Conservation (phyloP, 1,140 invertebrate genomes). For the Anadara kagoshimensis region DNA sequence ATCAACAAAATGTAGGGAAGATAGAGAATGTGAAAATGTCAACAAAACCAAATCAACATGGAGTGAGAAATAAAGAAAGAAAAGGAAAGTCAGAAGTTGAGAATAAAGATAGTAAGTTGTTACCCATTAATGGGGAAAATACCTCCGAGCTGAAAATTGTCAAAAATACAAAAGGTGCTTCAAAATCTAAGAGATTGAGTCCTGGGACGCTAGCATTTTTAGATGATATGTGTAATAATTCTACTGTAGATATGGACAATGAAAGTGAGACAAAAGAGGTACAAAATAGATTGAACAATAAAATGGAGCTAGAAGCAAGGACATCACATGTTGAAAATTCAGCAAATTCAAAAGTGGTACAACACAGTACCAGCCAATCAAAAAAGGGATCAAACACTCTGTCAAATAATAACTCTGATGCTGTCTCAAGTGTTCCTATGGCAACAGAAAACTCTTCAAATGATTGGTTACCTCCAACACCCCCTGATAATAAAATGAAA, state of each 20-base stretch:
- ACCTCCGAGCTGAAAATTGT: background rate
- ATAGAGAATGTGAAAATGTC: background rate
- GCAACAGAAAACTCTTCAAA: background rate
- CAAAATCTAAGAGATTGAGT: constrained; percentile 21
- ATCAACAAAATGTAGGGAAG: background rate
- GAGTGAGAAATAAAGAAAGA: background rate
- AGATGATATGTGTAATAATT: constrained; percentile 24
- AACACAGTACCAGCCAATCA: background rate
- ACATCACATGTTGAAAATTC: too few relatives aligned
- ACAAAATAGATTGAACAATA: background rate
- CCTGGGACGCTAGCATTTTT: constrained; percentile 38
- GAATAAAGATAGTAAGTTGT: background rate
- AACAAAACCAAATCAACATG: background rate
- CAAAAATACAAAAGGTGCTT: background rate
- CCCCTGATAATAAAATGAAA: background rate
- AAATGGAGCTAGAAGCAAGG: background rate
- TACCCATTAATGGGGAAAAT: too few relatives aligned
- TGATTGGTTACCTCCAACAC: constrained; percentile 16
- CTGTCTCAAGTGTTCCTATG: background rate
- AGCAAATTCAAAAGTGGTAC: too few relatives aligned
- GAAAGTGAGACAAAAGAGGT: background rate
- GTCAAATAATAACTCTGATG: background rate
- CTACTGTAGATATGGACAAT: too few relatives aligned
- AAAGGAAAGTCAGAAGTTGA: constrained; percentile 1
- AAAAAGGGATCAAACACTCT: constrained; percentile 8